Evolutionary conservation across 2,113 vertebrate species (phyloP).

Genomic region (Chloropsis cyanopogon): DNA sequence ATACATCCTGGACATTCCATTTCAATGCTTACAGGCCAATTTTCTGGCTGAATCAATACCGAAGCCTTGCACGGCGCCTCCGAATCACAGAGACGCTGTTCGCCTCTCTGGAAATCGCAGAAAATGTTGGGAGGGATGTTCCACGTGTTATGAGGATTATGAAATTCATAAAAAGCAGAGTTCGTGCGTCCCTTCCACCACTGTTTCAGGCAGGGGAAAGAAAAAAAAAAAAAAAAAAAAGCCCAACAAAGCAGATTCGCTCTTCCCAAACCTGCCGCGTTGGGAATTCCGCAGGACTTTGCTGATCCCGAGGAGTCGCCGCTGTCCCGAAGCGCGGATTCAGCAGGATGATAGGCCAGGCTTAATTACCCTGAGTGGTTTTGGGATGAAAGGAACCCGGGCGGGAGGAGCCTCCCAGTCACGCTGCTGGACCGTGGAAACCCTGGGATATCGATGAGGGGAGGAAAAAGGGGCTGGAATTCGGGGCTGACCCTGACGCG

Average conservation of each 20-base stretch:
- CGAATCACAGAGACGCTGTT: background rate
- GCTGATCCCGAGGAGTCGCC: background rate
- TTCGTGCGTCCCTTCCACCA: background rate
- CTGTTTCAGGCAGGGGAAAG: fast-evolving
- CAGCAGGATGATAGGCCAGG: background rate
- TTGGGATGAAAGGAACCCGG: background rate
- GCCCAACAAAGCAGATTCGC: no score
- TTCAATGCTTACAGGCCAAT: background rate
- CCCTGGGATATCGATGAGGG: background rate
- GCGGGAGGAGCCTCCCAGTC: background rate
- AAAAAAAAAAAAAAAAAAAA: background rate
- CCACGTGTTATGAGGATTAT: background rate
- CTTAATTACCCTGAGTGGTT: background rate
- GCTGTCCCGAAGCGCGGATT: background rate
- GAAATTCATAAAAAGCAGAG: background rate
- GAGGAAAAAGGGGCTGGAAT: background rate
- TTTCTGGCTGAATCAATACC: background rate
- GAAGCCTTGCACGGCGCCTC: fast-evolving
- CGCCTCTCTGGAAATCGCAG: background rate
- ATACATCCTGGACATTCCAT: background rate
- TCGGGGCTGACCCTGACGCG: background rate
- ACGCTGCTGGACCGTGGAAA: background rate
- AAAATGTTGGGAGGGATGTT: background rate
- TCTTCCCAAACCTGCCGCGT: no score
- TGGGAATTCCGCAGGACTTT: fast-evolving